A percentile compares a stretch with the other conserved stretches of the same genome.
Conservation (phyloP, 1,140 invertebrate species). For the Drosophila murphyi region DNA sequence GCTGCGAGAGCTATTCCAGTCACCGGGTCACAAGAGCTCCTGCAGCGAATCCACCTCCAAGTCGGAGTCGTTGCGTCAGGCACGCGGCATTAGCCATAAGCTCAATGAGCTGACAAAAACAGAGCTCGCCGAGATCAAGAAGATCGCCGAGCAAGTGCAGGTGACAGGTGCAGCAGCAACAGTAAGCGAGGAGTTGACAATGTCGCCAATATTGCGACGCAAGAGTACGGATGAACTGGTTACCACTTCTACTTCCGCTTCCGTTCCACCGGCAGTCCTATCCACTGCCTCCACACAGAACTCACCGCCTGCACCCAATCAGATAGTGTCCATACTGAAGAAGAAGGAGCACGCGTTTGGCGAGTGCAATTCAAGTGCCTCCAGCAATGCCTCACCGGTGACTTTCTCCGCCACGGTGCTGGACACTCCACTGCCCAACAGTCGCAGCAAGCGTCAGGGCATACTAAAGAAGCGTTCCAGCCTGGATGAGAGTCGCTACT, state of each 20-base stretch:
- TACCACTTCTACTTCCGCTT: neutral
- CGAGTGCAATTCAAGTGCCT: slow-evolving; percentile 85
- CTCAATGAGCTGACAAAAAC: slow-evolving; percentile 74
- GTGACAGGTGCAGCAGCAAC: neutral
- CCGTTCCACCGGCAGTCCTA: neutral
- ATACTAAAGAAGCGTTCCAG: slow-evolving; percentile 93
- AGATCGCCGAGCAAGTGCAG: slow-evolving; percentile 70
- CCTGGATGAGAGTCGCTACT: slow-evolving; percentile 89
- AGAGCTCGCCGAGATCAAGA: slow-evolving; percentile 75
- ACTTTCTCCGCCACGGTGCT: slow-evolving; percentile 89
- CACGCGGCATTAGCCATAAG: slow-evolving; percentile 61
- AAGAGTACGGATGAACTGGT: slow-evolving; percentile 83
- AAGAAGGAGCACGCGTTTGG: slow-evolving; percentile 87
- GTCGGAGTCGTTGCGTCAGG: slow-evolving; percentile 50
- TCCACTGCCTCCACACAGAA: slow-evolving; percentile 29
- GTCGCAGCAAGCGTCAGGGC: slow-evolving; percentile 87
- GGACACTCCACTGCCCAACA: slow-evolving; percentile 85
- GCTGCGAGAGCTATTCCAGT: slow-evolving; percentile 67
- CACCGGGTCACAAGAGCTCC: slow-evolving; percentile 59
- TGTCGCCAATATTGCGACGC: slow-evolving; percentile 71
- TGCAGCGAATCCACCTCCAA: slow-evolving; percentile 66
- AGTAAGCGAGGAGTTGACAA: slow-evolving; percentile 35
- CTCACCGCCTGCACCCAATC: slow-evolving; percentile 79
- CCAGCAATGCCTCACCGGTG: slow-evolving; percentile 87
- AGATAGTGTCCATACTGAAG: slow-evolving; percentile 91